Percentiles rank a stretch among this genome's conserved stretches.
Evolutionary conservation across 2,888 invertebrate species (phyloP).

Genomic region (Elegia similella): DNA sequence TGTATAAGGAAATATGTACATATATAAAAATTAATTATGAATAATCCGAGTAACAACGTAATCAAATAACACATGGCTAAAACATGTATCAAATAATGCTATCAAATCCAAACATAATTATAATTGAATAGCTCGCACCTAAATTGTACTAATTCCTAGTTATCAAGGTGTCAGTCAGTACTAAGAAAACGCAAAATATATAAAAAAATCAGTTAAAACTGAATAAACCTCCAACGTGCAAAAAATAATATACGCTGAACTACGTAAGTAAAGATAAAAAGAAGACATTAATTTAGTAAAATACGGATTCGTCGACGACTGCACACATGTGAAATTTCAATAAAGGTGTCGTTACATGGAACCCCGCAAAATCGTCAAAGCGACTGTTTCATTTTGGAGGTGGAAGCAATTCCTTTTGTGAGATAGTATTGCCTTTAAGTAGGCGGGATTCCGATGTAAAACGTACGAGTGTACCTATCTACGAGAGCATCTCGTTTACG

Average conservation of each 20-base stretch:
- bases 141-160: no score
- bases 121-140: no score
- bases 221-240: no score
- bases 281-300: not conserved
- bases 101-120: no score
- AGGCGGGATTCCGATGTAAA: slow-evolving; percentile 59
- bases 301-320: not conserved
- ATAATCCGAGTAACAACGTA: no score
- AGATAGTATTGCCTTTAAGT: slow-evolving; percentile 65
- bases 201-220: no score
- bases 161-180: no score
- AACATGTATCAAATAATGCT: no score
- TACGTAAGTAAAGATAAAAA: not conserved
- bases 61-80: no score
- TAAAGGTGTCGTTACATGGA: slow-evolving; percentile 63
- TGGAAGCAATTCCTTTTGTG: slow-evolving; percentile 71
- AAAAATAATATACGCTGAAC: no score
- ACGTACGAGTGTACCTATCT: slow-evolving; percentile 36
- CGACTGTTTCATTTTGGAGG: slow-evolving; percentile 69
- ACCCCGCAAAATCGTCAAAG: slow-evolving; percentile 65
- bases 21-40: no score
- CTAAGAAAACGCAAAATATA: not conserved
- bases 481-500: slow-evolving; percentile 46
- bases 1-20: no score
- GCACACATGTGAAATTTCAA: slow-evolving; percentile 58